Evolutionary conservation across 1,140 invertebrate species (phyloP), one percentile per base, ranked within the genome.

Genomic region (Zaprionus kolodkinae): DNA sequence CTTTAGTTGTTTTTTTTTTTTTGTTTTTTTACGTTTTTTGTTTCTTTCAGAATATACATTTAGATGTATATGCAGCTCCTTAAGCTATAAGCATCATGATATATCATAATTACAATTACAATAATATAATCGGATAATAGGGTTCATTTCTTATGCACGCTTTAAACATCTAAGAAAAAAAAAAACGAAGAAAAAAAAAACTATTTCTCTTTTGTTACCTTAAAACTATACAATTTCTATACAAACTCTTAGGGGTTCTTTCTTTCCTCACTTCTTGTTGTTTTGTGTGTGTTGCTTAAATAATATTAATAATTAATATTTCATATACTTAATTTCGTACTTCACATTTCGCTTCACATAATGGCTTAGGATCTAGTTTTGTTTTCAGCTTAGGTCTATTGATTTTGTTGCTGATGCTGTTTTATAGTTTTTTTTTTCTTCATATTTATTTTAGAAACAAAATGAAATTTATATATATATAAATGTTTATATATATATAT

Each of bases 361-460:
- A 66, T 68, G 43, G 25, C 60, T 72, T 78, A 81, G 15, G 27
- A 17, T 65, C 25, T 55, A 43, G 48, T 48, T 71, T 48, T 61
- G 30, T 62, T 35, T 21, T 25, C 52, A 63, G n/a, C n/a, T n/a
- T n/a, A n/a, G n/a, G n/a, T 27, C 43, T 61, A 33, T 60, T 61
- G 40, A 43, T 66, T 25, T 40, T 27, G 35, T 61, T 59, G 13
- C 71, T 61, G 76, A 30, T 30, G 27, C 27, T 30, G 27, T 30
- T 30, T 63, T 67, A 52, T 45, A 40, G 27, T 50, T 13, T 30
- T 60, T 60, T 6, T 56, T 69, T 74, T 21, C 1, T 87, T 87
- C 83, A 86, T 79, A 21, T 70, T 85, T 82, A 86, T 87, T 86
- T 86, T 82, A 82, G 72, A 86, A 86, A 86, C 72, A 87, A 86